These are phyloP conservation scores for Drosophila ficusphila DNA, from an alignment of 1,140 invertebrate species.

Conservation along the genomic window DNA sequence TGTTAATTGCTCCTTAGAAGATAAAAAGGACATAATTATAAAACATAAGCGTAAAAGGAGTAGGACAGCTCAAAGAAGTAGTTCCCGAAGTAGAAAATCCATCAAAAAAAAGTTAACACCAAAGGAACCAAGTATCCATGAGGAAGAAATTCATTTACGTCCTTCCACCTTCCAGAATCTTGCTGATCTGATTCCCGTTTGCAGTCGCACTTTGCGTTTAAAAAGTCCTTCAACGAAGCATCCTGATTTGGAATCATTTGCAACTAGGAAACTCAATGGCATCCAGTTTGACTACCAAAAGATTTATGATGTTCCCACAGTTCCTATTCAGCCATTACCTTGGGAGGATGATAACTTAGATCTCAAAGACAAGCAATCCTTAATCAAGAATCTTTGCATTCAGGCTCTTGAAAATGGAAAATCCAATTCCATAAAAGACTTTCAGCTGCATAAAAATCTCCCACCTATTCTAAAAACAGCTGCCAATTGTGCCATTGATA, in stretches of 20 bases:
- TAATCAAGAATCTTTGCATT: conserved; percentile 33
- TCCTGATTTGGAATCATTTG: background rate
- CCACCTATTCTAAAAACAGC: conserved; percentile 7
- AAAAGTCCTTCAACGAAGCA: background rate
- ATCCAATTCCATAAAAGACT: background rate
- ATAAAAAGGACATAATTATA: too few species aligned
- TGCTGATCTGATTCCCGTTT: conserved; percentile 10
- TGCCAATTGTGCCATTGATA: conserved; percentile 1
- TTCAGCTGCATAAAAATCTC: background rate
- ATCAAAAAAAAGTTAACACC: too few species aligned
- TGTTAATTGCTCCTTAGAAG: background rate
- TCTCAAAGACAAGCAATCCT: conserved; percentile 8
- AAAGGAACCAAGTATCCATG: background rate
- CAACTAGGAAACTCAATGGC: background rate
- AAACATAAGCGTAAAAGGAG: background rate
- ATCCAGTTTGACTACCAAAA: conserved; percentile 42
- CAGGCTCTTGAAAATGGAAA: conserved; percentile 1
- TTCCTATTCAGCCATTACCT: background rate
- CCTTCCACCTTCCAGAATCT: background rate
- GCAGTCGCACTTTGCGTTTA: background rate
- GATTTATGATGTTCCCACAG: conserved; percentile 16
- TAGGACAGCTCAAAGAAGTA: background rate
- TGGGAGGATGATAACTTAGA: conserved; percentile 4
- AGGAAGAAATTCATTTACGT: too few species aligned
- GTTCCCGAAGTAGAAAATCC: background rate